Percentiles rank a stretch among this genome's conserved stretches.
These are phyloP conservation scores for Selenia dentaria DNA, from an alignment of 2,888 invertebrate species.

Conservation along the genomic window DNA sequence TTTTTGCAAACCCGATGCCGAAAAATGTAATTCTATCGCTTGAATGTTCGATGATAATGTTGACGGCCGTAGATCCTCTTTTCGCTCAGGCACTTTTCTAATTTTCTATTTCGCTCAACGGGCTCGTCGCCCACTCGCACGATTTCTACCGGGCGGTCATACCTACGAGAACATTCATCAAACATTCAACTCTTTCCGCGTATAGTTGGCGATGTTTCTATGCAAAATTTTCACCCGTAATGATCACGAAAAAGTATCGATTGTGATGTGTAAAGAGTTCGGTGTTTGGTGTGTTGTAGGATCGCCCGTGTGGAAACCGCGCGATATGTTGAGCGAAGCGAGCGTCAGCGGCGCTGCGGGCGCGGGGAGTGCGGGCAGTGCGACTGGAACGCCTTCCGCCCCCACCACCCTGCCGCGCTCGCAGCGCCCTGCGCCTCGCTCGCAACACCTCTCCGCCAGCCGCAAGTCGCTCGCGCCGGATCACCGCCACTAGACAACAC, in stretches of 20 bases:
- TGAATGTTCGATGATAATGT: slow-evolving; percentile 84
- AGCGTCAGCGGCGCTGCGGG: slow-evolving; percentile 45
- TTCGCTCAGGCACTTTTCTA: slow-evolving; percentile 32
- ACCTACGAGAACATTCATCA: slow-evolving; percentile 80
- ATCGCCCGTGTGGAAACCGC: slow-evolving; percentile 99
- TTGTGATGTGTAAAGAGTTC: slow-evolving; percentile 75
- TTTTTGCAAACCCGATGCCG: slow-evolving; percentile 25
- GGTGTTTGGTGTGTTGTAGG: slow-evolving; percentile 91
- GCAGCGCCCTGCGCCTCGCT: slow-evolving; percentile 75
- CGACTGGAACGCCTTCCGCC: slow-evolving; percentile 47
- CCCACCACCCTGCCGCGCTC: slow-evolving; percentile 76
- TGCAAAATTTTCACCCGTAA: slow-evolving; percentile 53
- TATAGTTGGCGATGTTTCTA: slow-evolving; percentile 60
- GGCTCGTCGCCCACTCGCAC: slow-evolving; percentile 36
- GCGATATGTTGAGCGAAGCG: slow-evolving; percentile 90
- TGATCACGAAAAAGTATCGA: slow-evolving; percentile 47
- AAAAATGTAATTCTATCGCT: slow-evolving; percentile 41
- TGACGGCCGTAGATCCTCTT: slow-evolving; percentile 53
- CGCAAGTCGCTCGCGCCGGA: slow-evolving; percentile 83
- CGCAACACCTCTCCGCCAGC: slow-evolving; percentile 77
- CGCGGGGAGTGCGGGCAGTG: slow-evolving; percentile 39
- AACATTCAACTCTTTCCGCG: slow-evolving; percentile 85
- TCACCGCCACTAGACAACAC: slow-evolving; percentile 66
- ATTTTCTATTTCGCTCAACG: slow-evolving; percentile 25
- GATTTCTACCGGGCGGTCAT: slow-evolving; percentile 45